Evolutionary conservation across 2,113 vertebrate genomes (phyloP).

Genomic region (Crotalus viridis): DNA sequence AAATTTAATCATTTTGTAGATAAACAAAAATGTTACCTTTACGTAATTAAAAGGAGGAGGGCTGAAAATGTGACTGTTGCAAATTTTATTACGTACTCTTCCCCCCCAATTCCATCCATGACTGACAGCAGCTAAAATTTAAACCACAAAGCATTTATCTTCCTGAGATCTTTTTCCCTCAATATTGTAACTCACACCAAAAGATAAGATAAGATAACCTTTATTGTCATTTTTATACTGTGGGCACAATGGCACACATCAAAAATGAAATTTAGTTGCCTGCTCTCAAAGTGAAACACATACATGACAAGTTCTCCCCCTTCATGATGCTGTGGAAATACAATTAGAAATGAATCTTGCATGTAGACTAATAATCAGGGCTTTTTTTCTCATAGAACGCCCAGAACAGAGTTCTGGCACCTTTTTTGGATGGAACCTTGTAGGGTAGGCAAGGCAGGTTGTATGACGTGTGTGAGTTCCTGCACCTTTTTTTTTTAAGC

Average conservation of each 20-base stretch:
- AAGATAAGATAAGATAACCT: too few relatives aligned
- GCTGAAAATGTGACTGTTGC: background rate
- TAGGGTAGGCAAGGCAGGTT: too few relatives aligned
- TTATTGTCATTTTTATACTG: too few relatives aligned
- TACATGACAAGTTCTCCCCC: background rate
- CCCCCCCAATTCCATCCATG: background rate
- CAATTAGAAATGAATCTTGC: background rate
- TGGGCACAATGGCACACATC: too few relatives aligned
- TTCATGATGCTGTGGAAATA: background rate
- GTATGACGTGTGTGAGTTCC: too few relatives aligned
- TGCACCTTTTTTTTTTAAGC: too few relatives aligned
- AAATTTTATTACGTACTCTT: background rate
- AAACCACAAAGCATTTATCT: background rate
- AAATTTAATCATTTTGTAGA: rapidly evolving
- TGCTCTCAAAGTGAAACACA: too few relatives aligned
- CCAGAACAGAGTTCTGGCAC: too few relatives aligned
- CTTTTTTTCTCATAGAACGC: too few relatives aligned
- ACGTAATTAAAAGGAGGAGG: background rate
- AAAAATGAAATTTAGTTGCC: too few relatives aligned
- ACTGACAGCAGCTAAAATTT: background rate
- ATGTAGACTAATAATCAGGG: background rate
- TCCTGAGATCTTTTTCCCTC: background rate
- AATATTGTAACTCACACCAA: background rate
- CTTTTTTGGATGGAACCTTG: too few relatives aligned
- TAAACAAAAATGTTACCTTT: background rate